A percentile compares a stretch with the other conserved stretches of the same genome.
These are phyloP conservation scores for Dryocosmus kuriphilus DNA, from an alignment of 2,888 invertebrate genomes.

Conservation along the genomic window DNA sequence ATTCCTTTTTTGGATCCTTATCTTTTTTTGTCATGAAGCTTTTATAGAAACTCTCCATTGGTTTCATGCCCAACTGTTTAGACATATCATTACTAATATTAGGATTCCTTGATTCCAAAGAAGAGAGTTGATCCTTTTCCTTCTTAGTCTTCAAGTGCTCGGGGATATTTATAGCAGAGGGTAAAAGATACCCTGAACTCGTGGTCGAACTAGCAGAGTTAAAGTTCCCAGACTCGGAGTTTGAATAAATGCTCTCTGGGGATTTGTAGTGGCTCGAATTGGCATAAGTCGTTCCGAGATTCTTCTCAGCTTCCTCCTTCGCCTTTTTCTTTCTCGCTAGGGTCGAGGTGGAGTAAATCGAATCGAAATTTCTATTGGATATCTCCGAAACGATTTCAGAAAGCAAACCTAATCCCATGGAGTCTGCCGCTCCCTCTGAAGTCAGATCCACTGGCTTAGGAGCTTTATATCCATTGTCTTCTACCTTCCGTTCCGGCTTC, in stretches of 20 bases:
- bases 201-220: constrained; percentile 83
- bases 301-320: constrained; percentile 68
- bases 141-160: constrained; percentile 69
- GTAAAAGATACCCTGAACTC: constrained; percentile 86
- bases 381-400: constrained; percentile 94
- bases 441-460: constrained; percentile 79
- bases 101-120: constrained; percentile 57
- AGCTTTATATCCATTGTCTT: constrained; percentile 75
- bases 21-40: constrained; percentile 57
- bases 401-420: constrained; percentile 83
- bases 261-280: constrained; percentile 80
- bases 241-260: constrained; percentile 81
- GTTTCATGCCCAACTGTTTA: constrained; percentile 67
- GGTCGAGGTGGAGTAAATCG: constrained; percentile 90
- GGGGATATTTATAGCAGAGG: constrained; percentile 86
- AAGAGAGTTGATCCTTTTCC: constrained; percentile 27
- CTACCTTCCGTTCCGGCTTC: constrained; percentile 69
- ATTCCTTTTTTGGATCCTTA: constrained; percentile 39
- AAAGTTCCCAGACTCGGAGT: constrained; percentile 78
- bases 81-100: constrained; percentile 66
- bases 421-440: constrained; percentile 78
- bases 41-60: constrained; percentile 60
- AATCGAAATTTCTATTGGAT: constrained; percentile 90
- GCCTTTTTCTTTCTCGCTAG: constrained; percentile 79
- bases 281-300: constrained; percentile 79